phyloP scores from a whole-genome alignment of 2,113 vertebrate species.

The Carassius gibelio region DNA sequence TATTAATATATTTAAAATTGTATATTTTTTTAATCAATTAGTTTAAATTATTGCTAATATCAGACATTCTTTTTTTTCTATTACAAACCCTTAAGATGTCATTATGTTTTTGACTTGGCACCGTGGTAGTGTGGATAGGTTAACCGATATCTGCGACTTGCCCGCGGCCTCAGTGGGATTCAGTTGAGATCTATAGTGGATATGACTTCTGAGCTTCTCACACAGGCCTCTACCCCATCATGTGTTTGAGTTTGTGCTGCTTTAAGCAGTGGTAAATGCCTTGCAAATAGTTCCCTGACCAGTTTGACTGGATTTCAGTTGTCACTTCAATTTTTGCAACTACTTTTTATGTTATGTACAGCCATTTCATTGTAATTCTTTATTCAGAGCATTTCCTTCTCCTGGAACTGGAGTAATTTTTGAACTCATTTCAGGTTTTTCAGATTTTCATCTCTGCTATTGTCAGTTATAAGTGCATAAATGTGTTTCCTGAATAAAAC shows the following conservation, averaged over 20 bases:
- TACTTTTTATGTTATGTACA: not conserved
- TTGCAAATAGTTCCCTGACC: not conserved
- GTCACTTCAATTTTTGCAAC: not conserved
- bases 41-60: not conserved
- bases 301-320: conserved; percentile 6
- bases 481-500: too few relatives aligned
- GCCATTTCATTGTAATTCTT: not conserved
- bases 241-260: not conserved
- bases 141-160: conserved; percentile 51
- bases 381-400: not conserved
- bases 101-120: not conserved
- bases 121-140: conserved; percentile 39
- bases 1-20: too few relatives aligned
- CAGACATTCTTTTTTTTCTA: not conserved
- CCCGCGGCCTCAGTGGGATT: conserved; percentile 63
- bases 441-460: not conserved
- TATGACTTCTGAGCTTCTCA: conserved; percentile 71
- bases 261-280: not conserved
- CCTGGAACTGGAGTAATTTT: not conserved
- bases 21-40: too few relatives aligned
- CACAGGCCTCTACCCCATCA: not conserved
- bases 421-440: not conserved
- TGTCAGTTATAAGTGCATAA: not conserved
- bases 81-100: not conserved
- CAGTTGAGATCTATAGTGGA: conserved; percentile 66